Evolutionary conservation across 2,888 invertebrate genomes (phyloP), one percentile per base, ranked within the genome.

Genomic region (Xestia sexstrigata): DNA sequence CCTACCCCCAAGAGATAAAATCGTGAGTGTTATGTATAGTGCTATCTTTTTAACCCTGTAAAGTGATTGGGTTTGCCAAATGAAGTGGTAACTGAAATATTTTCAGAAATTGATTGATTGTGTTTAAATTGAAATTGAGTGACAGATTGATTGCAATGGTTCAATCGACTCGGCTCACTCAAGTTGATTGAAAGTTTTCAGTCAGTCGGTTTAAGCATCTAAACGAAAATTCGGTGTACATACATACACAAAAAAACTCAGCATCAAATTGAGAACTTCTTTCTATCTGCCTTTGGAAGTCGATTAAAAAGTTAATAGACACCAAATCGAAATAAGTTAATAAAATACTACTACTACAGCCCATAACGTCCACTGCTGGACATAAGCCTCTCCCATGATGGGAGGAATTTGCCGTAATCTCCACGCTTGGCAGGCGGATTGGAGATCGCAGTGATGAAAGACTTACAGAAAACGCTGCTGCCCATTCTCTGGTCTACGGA

Each of bases 81-180:
- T 52, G 0, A 30, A 70, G 23, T n/a, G 52, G 23, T 52, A 73
- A n/a, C n/a, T 7, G 23, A 17, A 47, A 58, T 45, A 73, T 52
- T 26, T 63, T 13, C 20, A n/a, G 39, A 55, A 55, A 6, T 55
- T 9, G 5, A 72, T 47, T 39, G 9, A 63, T 63, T 63, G 23
- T 39, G 39, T 63, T 63, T 13, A 63, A 39, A n/a, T 63, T 63
- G 63, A 39, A 23, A 39, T 35, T n/a, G 55, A 55, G 5, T 70
- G 23, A 66, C 23, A 35, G 23, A 63, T 79, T 79, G 45, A 70
- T 79, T 30, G 35, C 17, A 63, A 63, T 39, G 17, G 39, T 55
- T 78, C 73, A 80, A 79, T 80, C 52, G 55, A 72, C 20, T 65
- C 26, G 26, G 65, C 8, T 55, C 20, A 35, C 17, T 76, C 45